Evolutionary conservation across 2,113 vertebrate genomes (phyloP).

Genomic region (Phalacrocorax pelagicus): DNA sequence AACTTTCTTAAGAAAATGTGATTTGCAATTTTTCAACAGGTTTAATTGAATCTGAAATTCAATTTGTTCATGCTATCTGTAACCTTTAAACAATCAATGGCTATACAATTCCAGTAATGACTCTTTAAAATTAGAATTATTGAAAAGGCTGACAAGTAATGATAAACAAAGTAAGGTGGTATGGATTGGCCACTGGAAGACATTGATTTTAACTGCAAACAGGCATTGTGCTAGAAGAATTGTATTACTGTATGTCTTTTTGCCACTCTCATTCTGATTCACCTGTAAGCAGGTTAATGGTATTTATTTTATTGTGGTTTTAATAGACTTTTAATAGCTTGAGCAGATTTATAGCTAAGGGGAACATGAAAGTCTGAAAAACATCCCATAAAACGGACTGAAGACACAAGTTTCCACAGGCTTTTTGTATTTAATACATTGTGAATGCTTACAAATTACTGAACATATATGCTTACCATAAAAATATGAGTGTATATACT

Average conservation of each 20-base stretch:
- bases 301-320: conserved; percentile 1
- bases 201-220: conserved; percentile 57
- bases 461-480: not conserved
- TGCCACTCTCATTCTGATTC: not conserved
- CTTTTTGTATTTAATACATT: not conserved
- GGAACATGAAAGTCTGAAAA: not conserved
- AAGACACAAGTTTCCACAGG: not conserved
- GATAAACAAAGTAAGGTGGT: conserved; percentile 59
- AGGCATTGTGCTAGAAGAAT: conserved; percentile 31
- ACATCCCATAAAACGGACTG: not conserved
- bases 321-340: not conserved
- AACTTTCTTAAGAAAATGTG: not conserved
- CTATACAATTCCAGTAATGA: conserved; percentile 49
- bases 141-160: conserved; percentile 63
- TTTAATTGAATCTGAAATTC: conserved; percentile 45
- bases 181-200: conserved; percentile 61
- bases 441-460: not conserved
- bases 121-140: conserved; percentile 74
- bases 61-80: conserved; percentile 47
- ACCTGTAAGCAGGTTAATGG: not conserved
- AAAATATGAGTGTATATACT: not conserved
- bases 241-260: not conserved
- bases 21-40: conserved; percentile 6
- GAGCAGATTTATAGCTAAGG: not conserved
- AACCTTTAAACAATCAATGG: conserved; percentile 72